phyloP scores from a whole-genome alignment of 2,797 vertebrate genomes.

The Anabacerthia variegaticeps region DNA sequence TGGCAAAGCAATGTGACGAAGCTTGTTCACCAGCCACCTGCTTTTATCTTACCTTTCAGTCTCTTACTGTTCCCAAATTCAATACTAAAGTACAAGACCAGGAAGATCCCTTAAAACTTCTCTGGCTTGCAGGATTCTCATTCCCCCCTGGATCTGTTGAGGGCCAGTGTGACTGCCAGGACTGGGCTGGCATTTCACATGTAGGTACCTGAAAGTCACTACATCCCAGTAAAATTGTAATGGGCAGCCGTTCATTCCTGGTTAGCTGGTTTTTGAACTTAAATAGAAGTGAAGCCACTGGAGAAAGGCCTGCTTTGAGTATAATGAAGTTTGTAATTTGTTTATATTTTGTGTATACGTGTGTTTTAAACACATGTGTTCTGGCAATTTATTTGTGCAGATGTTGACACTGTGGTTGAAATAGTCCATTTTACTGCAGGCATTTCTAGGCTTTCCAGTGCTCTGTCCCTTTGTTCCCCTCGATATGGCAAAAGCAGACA shows the following conservation, averaged over 20 bases:
- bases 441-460: not conserved
- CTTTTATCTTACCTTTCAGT: not conserved
- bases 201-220: not conserved
- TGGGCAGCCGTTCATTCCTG: not conserved
- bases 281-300: not conserved
- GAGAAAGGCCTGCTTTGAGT: not conserved
- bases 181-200: not conserved
- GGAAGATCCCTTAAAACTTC: not conserved
- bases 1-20: not conserved
- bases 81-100: not conserved
- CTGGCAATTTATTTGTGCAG: not conserved
- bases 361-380: not conserved
- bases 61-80: not conserved
- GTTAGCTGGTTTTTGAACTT: not conserved
- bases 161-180: not conserved
- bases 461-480: not conserved
- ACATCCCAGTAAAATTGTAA: not conserved
- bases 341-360: not conserved
- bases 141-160: not conserved
- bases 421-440: not conserved
- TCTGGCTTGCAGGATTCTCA: not conserved
- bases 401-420: not conserved
- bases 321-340: not conserved
- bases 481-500: not conserved
- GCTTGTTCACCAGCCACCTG: not conserved